phyloP scores from a whole-genome alignment of 2,113 vertebrate species.

The Amazona guildingii region DNA sequence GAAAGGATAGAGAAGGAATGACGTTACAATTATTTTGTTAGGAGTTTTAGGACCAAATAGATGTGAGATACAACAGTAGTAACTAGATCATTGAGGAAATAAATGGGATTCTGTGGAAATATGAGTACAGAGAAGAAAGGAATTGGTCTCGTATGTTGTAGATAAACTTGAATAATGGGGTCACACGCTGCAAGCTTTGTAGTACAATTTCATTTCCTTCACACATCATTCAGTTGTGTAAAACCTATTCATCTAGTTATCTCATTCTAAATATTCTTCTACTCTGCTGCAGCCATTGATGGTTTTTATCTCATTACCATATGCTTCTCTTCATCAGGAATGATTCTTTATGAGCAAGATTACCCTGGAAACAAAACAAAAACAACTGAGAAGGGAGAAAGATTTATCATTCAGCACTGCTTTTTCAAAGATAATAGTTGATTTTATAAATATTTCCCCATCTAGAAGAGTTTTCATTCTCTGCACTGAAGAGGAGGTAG shows the following conservation, averaged over 20 bases:
- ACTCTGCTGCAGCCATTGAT: not conserved
- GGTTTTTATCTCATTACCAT: constrained; percentile 12
- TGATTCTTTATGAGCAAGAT: not conserved
- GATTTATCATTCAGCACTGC: not conserved
- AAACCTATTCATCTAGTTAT: not conserved
- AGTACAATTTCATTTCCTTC: not conserved
- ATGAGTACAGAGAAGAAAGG: not conserved
- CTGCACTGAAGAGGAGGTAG: not conserved
- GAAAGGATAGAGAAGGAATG: not conserved
- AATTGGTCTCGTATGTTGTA: not conserved
- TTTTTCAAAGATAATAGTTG: not conserved
- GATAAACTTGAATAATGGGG: constrained; percentile 17
- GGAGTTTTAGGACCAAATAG: not conserved
- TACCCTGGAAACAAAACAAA: not conserved
- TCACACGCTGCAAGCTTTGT: not conserved
- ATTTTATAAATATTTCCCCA: not conserved
- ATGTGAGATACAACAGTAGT: not conserved
- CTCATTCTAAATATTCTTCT: constrained; percentile 1
- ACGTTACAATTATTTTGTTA: not conserved
- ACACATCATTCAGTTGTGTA: not conserved
- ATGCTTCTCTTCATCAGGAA: not conserved
- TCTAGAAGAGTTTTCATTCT: not conserved
- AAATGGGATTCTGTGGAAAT: not conserved
- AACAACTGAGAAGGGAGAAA: not conserved
- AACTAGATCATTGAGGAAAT: not conserved